Evolutionary conservation across 2,113 vertebrate species (phyloP).

Genomic region (Lonchura striata): DNA sequence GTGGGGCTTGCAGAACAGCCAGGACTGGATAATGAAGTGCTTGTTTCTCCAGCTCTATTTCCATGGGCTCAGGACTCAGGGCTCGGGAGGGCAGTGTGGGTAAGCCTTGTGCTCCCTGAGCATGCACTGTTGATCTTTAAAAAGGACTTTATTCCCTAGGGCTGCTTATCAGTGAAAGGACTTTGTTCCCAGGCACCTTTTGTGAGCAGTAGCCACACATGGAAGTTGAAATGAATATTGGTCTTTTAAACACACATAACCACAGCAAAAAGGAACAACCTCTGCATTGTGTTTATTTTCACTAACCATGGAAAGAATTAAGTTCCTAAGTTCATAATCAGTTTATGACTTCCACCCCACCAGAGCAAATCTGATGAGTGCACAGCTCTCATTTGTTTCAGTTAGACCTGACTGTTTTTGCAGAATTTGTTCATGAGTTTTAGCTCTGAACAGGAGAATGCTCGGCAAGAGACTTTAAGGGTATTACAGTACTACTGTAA

Average conservation of each 20-base stretch:
- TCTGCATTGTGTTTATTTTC: slow-evolving; percentile 30
- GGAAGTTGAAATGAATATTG: slow-evolving; percentile 30
- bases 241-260: background rate
- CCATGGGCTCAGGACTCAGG: background rate
- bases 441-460: background rate
- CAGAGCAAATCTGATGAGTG: background rate
- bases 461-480: background rate
- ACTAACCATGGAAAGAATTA: slow-evolving; percentile 1
- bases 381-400: background rate
- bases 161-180: slow-evolving; percentile 45
- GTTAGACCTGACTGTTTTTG: background rate
- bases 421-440: background rate
- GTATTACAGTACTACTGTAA: background rate
- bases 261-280: slow-evolving; percentile 25
- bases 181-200: slow-evolving; percentile 49
- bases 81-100: slow-evolving; percentile 12
- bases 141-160: slow-evolving; percentile 51
- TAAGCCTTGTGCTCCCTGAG: slow-evolving; percentile 16
- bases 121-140: slow-evolving; percentile 5
- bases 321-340: slow-evolving; percentile 22
- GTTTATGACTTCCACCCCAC: background rate
- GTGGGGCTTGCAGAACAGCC: background rate
- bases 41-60: background rate
- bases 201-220: slow-evolving; percentile 10
- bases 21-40: background rate